Evolutionary conservation across 2,888 invertebrate genomes (phyloP), one percentile per base, ranked within the genome.

Genomic region (Campoletis raptor): DNA sequence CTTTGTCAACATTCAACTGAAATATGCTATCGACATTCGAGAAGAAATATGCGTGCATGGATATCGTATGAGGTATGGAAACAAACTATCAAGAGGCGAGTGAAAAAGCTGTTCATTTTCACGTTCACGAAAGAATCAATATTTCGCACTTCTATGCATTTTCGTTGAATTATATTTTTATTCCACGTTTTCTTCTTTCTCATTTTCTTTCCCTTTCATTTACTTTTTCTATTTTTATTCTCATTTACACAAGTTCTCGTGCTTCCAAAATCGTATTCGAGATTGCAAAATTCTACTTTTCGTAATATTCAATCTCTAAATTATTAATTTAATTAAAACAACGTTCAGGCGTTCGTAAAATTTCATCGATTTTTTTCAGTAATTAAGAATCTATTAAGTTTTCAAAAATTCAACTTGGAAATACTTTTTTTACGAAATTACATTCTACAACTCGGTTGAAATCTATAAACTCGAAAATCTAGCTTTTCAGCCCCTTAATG

Each of bases 1-100:
- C 66, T 67, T 37, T 67, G 37, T 67, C 66, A 67, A 40, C 66
- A 67, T 67, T 67, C 66, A 67, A 67, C 66, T 4, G 66, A n/a
- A 69, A 69, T 69, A 69, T 21, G 24, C 40, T 42, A 42, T 69
- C 40, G 69, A 21, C 21, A 24, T 24, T 69, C 21, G 42, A 45
- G 69, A 7, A 7, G 69, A 21, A 42, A 69, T 45, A 69, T 69
- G 69, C 21, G 52, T 52, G 69, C 21, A 36, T 52, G 24, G 24
- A 37, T 52, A 37, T 9, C 18, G 18, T 70, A 30, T 48, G 70
- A 70, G 30, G 70, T 30, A 24, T 45, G 18, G 48, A 48, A 73
- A n/a, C 6, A 52, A 54, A 18, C 10, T 30, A 37, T 54, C 21
- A 37, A 54, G 40, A 7, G 37, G n/a, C 10, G 37, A 21, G 12